Evolutionary conservation across 2,113 vertebrate species (phyloP).

Genomic region (Calypte anna): DNA sequence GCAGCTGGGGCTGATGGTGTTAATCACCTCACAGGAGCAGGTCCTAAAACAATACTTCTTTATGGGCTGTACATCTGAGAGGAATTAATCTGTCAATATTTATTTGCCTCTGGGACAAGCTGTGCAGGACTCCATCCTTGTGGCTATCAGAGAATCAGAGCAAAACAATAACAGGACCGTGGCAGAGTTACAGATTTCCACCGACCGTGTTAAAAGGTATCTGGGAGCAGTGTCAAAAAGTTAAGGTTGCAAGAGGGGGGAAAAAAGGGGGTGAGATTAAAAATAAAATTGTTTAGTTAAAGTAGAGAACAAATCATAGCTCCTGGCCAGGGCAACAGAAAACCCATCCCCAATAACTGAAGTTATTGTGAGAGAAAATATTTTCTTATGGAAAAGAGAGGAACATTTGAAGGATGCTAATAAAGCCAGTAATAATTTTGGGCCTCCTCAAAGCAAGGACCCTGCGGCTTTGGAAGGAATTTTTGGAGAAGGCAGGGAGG

Average conservation of each 20-base stretch:
- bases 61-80: slow-evolving; percentile 59
- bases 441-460: slow-evolving; percentile 49
- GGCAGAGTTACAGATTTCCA: slow-evolving; percentile 53
- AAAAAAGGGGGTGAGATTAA: neutral
- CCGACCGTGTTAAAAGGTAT: slow-evolving; percentile 44
- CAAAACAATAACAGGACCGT: slow-evolving; percentile 68
- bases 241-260: slow-evolving; percentile 40
- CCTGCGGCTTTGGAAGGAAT: slow-evolving; percentile 8
- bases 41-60: slow-evolving; percentile 53
- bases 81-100: slow-evolving; percentile 68
- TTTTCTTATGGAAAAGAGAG: slow-evolving; percentile 60
- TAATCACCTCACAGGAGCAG: slow-evolving; percentile 38
- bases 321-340: slow-evolving; percentile 1
- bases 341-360: slow-evolving; percentile 27
- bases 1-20: slow-evolving; percentile 7
- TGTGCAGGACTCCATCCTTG: slow-evolving; percentile 59
- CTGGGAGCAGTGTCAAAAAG: slow-evolving; percentile 59
- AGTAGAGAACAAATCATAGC: slow-evolving; percentile 40
- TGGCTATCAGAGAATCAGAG: slow-evolving; percentile 63
- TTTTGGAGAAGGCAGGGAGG: neutral
- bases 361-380: slow-evolving; percentile 65
- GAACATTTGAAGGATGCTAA: slow-evolving; percentile 59
- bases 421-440: slow-evolving; percentile 54
- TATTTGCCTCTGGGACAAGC: slow-evolving; percentile 53
- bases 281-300: slow-evolving; percentile 64